Evolutionary conservation across 2,797 vertebrate genomes (phyloP).

Genomic region (Garrulus glandarius): DNA sequence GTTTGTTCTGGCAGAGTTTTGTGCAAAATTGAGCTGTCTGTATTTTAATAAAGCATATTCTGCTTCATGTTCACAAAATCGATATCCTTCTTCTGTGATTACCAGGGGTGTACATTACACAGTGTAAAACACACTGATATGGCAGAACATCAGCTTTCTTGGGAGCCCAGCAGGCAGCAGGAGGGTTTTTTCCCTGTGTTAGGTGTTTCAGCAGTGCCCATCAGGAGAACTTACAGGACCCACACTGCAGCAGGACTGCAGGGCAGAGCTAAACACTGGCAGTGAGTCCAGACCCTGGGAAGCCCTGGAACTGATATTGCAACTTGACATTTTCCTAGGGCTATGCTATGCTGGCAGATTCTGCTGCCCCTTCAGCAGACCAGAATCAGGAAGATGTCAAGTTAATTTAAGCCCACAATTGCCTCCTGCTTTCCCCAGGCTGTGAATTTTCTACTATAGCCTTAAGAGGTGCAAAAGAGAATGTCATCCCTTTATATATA

Average conservation of each 20-base stretch:
- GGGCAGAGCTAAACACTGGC: neutral
- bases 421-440: neutral
- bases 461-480: neutral
- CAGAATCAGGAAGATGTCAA: neutral
- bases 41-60: neutral
- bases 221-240: neutral
- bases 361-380: neutral
- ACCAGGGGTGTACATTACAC: neutral
- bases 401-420: slow-evolving; percentile 19
- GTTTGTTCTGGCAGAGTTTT: neutral
- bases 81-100: neutral
- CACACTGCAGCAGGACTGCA: neutral
- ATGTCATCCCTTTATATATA: neutral
- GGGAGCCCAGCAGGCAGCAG: neutral
- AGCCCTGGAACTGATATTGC: neutral
- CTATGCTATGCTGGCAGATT: neutral
- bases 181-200: neutral
- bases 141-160: neutral
- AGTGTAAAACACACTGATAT: neutral
- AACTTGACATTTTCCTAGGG: slow-evolving; percentile 41
- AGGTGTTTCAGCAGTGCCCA: neutral
- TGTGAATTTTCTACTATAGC: neutral
- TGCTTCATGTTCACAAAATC: neutral
- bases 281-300: neutral
- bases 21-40: neutral